phyloP scores from a whole-genome alignment of 2,113 vertebrate genomes.

The Passer domesticus region DNA sequence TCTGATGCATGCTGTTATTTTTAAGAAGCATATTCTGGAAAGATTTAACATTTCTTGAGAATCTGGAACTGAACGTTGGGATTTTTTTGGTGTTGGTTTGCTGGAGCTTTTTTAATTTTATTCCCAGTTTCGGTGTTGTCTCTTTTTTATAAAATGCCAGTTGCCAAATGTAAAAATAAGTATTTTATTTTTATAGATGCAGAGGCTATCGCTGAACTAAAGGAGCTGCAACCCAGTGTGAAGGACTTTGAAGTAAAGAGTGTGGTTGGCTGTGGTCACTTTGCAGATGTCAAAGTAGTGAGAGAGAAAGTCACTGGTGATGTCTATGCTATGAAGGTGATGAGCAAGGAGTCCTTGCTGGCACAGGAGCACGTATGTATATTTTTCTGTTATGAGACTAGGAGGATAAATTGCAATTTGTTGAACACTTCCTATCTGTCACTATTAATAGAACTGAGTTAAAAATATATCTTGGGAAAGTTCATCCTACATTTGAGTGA shows the following conservation, averaged over 20 bases:
- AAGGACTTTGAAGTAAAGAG: constrained; percentile 88
- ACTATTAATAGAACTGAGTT: not conserved
- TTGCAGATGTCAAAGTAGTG: constrained; percentile 91
- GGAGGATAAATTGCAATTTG: not conserved
- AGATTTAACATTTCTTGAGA: constrained; percentile 64
- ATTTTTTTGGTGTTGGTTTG: not conserved
- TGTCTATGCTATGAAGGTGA: constrained; percentile 94
- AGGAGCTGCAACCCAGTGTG: constrained; percentile 81
- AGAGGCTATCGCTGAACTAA: constrained; percentile 83
- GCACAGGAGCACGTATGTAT: constrained; percentile 83
- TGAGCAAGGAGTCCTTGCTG: constrained; percentile 85
- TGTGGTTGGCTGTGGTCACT: constrained; percentile 88
- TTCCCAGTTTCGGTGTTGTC: not conserved
- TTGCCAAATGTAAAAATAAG: constrained; percentile 14
- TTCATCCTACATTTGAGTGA: not conserved
- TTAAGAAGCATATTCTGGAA: constrained; percentile 41
- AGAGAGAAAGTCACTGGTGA: constrained; percentile 88
- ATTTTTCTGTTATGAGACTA: not conserved
- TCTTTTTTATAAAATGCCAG: not conserved
- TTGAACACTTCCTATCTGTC: not conserved
- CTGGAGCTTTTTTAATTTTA: not conserved
- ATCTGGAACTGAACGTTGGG: not conserved
- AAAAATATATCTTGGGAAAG: not conserved
- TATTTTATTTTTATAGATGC: constrained; percentile 78
- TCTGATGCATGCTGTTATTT: constrained; percentile 44